Evolutionary conservation across 2,888 invertebrate genomes (phyloP), one percentile per base, ranked within the genome.

Genomic region (Bembecia ichneumoniformis): DNA sequence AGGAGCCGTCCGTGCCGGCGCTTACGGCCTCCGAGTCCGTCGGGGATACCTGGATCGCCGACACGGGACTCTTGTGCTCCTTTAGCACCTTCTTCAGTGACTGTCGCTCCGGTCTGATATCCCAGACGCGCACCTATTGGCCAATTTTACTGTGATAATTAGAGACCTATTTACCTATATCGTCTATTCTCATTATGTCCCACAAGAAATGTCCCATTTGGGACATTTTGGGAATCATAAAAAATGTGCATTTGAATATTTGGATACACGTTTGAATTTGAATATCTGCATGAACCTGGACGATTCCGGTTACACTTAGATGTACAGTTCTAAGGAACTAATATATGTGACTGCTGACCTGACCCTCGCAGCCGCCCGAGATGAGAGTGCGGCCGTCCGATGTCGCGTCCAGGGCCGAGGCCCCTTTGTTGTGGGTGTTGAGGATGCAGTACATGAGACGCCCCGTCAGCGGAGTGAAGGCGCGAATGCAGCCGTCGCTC

Each of bases 291-390:
- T n/a, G n/a, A n/a, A n/a, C n/a, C n/a, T 49, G 5, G 14, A 16
- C 17, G 5, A n/a, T n/a, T n/a, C n/a, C n/a, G n/a, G n/a, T n/a
- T n/a, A n/a, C n/a, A n/a, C n/a, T n/a, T n/a, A n/a, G 3, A 11
- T n/a, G n/a, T n/a, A n/a, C n/a, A n/a, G n/a, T n/a, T n/a, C n/a
- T n/a, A n/a, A n/a, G n/a, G 10, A 47, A 7, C 15, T 47, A 35
- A 9, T 35, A 35, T 35, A n/a, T n/a, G n/a, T n/a, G n/a, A n/a
- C 9, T 28, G 5, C 64, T 55, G 54, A 91, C 94, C 87, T 96
- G 96, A n/a, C 97, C 97, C 69, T 97, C 96, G 55, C 95, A 94
- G 3, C 97, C 97, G 1, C 97, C 97, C 46, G 95, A 96, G 46
- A 97, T 90, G 48, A 98, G 88, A 17, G 90, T 89, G 13, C 82